Conservation (phyloP, 2,888 invertebrate species). For the Thereva nobilitata region DNA sequence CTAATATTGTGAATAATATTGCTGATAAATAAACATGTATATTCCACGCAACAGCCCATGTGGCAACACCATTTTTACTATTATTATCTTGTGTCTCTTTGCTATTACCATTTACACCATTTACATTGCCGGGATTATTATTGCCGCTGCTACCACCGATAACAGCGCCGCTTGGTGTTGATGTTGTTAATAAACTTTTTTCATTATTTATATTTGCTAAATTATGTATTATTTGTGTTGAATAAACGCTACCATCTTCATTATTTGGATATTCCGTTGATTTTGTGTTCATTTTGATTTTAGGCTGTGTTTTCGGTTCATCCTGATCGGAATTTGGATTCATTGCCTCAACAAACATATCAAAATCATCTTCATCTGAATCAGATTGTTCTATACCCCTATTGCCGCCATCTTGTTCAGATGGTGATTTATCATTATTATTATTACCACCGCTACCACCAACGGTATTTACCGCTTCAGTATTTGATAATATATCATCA, state of each 20-base stretch:
- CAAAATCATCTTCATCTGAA: constrained; percentile 33
- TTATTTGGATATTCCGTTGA: constrained; percentile 43
- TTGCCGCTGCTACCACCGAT: not conserved
- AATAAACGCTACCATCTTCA: constrained; percentile 52
- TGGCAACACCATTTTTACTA: constrained; percentile 48
- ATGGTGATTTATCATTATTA: constrained; percentile 6
- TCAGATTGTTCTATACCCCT: constrained; percentile 9
- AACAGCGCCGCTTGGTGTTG: constrained; percentile 41
- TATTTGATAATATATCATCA: constrained; percentile 28
- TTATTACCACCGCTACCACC: constrained; percentile 26
- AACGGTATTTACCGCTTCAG: constrained; percentile 23
- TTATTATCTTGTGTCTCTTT: constrained; percentile 20
- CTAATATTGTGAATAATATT: constrained; percentile 80
- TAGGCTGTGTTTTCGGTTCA: constrained; percentile 47
- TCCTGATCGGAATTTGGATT: constrained; percentile 39
- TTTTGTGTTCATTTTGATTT: constrained; percentile 47
- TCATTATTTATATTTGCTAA: constrained; percentile 65
- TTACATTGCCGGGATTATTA: not conserved
- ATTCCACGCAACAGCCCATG: constrained; percentile 88
- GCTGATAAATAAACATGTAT: constrained; percentile 88
- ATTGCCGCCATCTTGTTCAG: constrained; percentile 33
- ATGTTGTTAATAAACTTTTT: constrained; percentile 45
- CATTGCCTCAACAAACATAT: constrained; percentile 28
- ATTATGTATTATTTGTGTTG: constrained; percentile 64
- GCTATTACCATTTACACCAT: not conserved